Evolutionary conservation across 2,797 vertebrate species (phyloP), one percentile per base, ranked within the genome.

Genomic region (Vireo griseus): DNA sequence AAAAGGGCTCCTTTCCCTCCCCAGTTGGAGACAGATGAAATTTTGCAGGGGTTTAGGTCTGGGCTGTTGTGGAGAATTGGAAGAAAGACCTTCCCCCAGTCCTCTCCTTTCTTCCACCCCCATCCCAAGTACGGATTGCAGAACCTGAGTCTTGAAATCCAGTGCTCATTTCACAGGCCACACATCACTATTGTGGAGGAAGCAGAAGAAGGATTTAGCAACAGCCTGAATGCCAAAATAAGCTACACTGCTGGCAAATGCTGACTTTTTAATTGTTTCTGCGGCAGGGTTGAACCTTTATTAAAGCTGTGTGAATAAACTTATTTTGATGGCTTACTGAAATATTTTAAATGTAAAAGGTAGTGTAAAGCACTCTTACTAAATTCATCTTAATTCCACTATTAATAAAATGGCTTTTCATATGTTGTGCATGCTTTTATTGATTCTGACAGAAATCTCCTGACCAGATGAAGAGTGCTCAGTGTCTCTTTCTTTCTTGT

Each of bases 131-230:
- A 40, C 20, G 48, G 66, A 59, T 52, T 63, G 50, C 0, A 2
- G 74, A 58, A 83, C 68, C 81, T 68, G 57, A 16, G 52, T 92
- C 91, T 77, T 69, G 71, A 91, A 90, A 71, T 6, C 16, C 50
- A 18, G 84, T 83, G 94, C 66, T 93, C 91, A 66, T 92, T 96
- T 96, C 61, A 48, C 92, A 92, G 86, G 89, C 89, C 94, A 83
- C 92, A 93, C 78, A 91, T 95, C 78, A 72, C 95, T 88, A 51
- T 93, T 95, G 91, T 92, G 22, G 54, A 86, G 92, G 89, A 93
- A 96, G 92, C 92, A 90, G 92, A 75, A 92, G 94, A 82, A 97
- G 66, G 82, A 94, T 90, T 94, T 83, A 94, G 69, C 86, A 90
- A 21, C 33, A 94, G 85, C 62, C 72, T 68, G 73, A 91, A 83